These are phyloP conservation scores for Eupithecia abbreviata DNA, from an alignment of 2,888 invertebrate genomes.

Conservation along the genomic window DNA sequence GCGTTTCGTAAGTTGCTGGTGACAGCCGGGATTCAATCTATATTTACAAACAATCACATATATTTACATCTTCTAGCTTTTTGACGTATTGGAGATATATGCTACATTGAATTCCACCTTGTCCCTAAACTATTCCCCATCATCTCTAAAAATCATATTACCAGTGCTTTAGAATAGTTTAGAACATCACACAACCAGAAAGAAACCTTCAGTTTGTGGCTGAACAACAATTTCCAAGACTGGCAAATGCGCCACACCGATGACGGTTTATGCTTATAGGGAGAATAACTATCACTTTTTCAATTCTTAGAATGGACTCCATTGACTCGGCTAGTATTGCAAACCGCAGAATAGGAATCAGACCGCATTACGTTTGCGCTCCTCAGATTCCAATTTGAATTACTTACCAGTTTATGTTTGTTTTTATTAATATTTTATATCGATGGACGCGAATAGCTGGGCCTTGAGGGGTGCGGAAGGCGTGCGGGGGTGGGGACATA, in stretches of 20 bases:
- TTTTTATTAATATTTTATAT: slow-evolving; percentile 83
- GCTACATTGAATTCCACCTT: neutral
- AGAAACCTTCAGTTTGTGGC: neutral
- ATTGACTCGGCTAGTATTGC: slow-evolving; percentile 60
- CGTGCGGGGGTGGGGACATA: slow-evolving; percentile 76
- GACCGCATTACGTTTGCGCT: slow-evolving; percentile 66
- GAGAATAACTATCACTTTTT: slow-evolving; percentile 53
- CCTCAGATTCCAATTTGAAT: slow-evolving; percentile 78
- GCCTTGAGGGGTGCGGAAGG: slow-evolving; percentile 59
- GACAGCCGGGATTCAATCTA: slow-evolving; percentile 65
- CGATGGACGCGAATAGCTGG: slow-evolving; percentile 73
- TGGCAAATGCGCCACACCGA: neutral
- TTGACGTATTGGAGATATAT: slow-evolving; percentile 23
- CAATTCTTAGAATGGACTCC: slow-evolving; percentile 55
- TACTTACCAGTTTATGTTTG: slow-evolving; percentile 80
- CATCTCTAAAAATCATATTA: neutral
- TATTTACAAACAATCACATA: slow-evolving; percentile 64
- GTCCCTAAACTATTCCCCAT: neutral
- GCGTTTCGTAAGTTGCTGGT: slow-evolving; percentile 69
- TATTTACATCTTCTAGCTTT: slow-evolving; percentile 50
- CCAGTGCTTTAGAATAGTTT: neutral
- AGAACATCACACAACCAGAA: neutral
- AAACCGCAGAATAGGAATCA: slow-evolving; percentile 71
- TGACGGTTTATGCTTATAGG: slow-evolving; percentile 20
- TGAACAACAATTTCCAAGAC: neutral